Percentiles rank a stretch among this genome's conserved stretches.
phyloP scores from a whole-genome alignment of 2,113 vertebrate genomes.

The Jacana jacana region DNA sequence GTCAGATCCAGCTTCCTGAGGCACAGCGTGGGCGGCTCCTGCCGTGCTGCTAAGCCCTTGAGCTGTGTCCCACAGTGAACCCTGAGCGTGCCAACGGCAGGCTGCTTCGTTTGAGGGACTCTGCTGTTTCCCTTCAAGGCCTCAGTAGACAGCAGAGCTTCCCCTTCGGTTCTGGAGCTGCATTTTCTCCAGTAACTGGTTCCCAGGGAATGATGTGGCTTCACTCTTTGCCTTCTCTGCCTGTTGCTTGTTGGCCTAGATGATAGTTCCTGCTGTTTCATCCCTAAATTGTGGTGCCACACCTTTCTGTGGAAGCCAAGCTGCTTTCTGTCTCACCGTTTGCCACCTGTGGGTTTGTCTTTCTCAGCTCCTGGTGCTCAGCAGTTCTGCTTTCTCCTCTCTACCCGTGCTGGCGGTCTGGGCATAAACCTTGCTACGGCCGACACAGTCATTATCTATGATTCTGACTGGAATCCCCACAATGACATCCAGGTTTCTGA shows the following conservation, averaged over 20 bases:
- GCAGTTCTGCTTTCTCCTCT: conserved; percentile 98
- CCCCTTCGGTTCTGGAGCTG: background rate
- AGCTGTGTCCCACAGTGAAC: background rate
- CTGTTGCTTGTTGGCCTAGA: background rate
- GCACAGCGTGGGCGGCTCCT: fast-evolving
- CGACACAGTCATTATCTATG: conserved; percentile 96
- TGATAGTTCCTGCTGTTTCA: fast-evolving
- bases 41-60: fast-evolving
- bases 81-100: background rate
- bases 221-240: background rate
- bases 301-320: background rate
- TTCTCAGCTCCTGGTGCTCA: conserved; percentile 92
- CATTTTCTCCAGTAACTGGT: background rate
- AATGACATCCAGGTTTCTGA: conserved; percentile 94
- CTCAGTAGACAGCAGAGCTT: background rate
- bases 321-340: background rate
- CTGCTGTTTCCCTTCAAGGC: background rate
- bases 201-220: background rate
- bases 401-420: conserved; percentile 93
- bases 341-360: conserved; percentile 47
- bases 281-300: background rate
- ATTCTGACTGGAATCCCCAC: conserved; percentile 99
- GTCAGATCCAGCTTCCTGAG: background rate
- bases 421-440: conserved; percentile 97
- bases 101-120: background rate